Evolutionary conservation across 2,888 invertebrate genomes (phyloP), one percentile per base, ranked within the genome.

Genomic region (Polydrusus cervinus): DNA sequence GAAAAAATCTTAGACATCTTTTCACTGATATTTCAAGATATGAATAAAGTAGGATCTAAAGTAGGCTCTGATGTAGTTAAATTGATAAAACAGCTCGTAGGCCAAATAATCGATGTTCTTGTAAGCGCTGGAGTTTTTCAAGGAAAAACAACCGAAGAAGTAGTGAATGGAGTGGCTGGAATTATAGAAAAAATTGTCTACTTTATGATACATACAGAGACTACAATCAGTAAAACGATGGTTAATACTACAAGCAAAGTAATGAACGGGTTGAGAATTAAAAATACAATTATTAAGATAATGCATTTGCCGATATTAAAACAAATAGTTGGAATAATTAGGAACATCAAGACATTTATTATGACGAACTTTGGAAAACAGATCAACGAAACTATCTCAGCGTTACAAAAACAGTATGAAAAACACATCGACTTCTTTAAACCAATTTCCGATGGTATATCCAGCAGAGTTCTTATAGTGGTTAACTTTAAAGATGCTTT

Each of bases 381-480:
- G n/a, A 71, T 75, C 9, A 25, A 64, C 7, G 57, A 69, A 10
- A 3, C 70, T 11, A 53, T 14, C n/a, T 10, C 18, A 7, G 40
- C 43, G 1, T 30, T 71, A 5, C 38, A 40, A 34, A 11, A 9
- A 30, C 25, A 60, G 20, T 47, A 77, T 10, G 71, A 53, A 0
- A 73, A 78, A 25, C 74, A 80, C 57, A 57, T 55, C 49, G 78
- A 78, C 20, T 79, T 79, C 66, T 79, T 80, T 49, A 13, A 74
- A 43, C 80, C 80, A 0, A 65, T 80, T 43, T 74, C 75, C 53
- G 38, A 79, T 34, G 71, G 45, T 25, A 45, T 74, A n/a, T 61
- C 77, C 5, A 78, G 74, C 20, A 49, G 79, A 14, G n/a, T 78
- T 45, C 53, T 80, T 13, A 78, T 79, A n/a, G 25, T 79, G 1